A percentile compares a stretch with the other conserved stretches of the same genome.
These are phyloP conservation scores for Passer domesticus DNA, from an alignment of 2,113 vertebrate genomes.

Conservation along the genomic window DNA sequence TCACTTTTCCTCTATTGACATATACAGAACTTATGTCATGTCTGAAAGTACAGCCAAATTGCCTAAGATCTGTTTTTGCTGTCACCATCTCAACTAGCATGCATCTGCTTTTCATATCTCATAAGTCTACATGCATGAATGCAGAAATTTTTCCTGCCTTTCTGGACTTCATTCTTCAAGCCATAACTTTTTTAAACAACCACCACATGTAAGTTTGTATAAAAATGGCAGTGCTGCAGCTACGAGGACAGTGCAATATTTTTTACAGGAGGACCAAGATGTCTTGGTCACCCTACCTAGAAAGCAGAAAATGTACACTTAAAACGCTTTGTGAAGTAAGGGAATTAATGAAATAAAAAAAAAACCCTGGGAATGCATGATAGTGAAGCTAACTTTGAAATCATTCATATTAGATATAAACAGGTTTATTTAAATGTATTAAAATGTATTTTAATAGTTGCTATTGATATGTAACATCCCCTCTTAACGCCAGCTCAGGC, in stretches of 20 bases:
- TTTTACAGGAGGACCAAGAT: neutral
- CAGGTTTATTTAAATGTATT: neutral
- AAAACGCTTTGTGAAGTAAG: neutral
- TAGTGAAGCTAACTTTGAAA: neutral
- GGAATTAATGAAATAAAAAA: neutral
- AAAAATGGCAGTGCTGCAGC: neutral
- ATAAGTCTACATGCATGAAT: neutral
- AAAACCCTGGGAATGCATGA: neutral
- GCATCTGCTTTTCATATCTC: constrained; percentile 24
- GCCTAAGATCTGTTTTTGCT: neutral
- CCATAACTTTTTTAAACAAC: neutral
- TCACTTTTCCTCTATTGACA: neutral
- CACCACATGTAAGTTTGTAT: rapidly evolving
- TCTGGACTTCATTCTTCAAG: neutral
- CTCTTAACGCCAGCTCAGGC: neutral
- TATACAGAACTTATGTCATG: neutral
- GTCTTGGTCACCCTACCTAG: neutral
- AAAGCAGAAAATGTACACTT: neutral
- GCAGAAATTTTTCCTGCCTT: neutral
- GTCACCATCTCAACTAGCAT: neutral
- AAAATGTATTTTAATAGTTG: neutral
- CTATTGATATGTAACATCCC: neutral
- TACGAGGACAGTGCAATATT: neutral
- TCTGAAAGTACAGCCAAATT: constrained; percentile 25
- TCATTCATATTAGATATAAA: neutral